Base-by-base conservation (phyloP, 2,888 invertebrate species). In the Dasypogon diadema region DNA sequence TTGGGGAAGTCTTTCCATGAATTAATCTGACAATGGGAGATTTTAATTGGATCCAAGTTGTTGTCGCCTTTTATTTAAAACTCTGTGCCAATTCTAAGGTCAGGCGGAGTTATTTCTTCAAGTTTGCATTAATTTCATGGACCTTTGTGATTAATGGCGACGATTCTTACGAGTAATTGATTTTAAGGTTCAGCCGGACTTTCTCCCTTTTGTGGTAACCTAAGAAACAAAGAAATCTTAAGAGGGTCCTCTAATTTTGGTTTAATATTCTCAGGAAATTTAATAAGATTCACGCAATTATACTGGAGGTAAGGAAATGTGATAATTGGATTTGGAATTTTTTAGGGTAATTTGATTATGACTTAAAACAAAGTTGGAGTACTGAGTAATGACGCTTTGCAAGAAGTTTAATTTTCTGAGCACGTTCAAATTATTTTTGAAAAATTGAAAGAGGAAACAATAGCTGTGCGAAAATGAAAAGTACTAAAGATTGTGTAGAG, bases 1-100 rank as follows among this genome's bases (percentile, higher is more conserved):
- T 51, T 21, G 14, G 34, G 26, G 4, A 30, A 54, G 30, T 54
- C 21, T 46, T 54, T 70, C 54, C 30, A 70, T 30, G 70, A 54
- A 70, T 70, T 70, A 70, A 70, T 70, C 70, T 54, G 70, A 70
- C 70, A 70, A 70, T 70, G 70, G 34, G 34, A 70, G 54, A 54
- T 70, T 70, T 70, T 70, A 70, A 70, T 70, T 70, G 70, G 70
- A 70, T 70, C 54, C 54, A 70, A 70, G 70, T 70, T 70, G 70
- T 70, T 54, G 70, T 70, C 70, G 70, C 70, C 70, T 54, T 54
- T 51, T 54, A 70, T 54, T 70, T 70, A 54, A 34, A 51, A 54
- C 51, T 21, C 70, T 26, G n/a, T 24, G 65, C 46, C 46, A 65
- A 46, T 65, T 65, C 46, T 34, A 2, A 54, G 34, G 30, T 54